Conservation (phyloP, 1,140 invertebrate species). For the Cecropterus lyciades region DNA sequence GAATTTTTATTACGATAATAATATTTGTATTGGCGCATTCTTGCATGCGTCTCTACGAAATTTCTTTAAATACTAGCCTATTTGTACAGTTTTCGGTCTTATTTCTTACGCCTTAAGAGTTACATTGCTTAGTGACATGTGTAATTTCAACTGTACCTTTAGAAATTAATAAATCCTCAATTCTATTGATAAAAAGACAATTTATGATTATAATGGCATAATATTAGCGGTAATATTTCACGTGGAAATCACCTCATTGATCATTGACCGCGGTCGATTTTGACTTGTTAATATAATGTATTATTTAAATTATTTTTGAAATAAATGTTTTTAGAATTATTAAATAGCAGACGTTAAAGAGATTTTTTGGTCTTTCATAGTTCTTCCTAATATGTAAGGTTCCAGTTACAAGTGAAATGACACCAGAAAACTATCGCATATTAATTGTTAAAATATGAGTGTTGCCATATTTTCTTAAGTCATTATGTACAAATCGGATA, state of each 20-base stretch:
- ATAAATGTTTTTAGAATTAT: constrained; percentile 40
- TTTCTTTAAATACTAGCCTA: constrained; percentile 15
- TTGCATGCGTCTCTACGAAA: constrained; percentile 18
- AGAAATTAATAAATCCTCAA: constrained; percentile 52
- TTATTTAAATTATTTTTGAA: constrained; percentile 48
- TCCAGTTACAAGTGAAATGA: constrained; percentile 47
- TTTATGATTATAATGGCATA: constrained; percentile 62
- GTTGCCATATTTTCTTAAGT: constrained; percentile 84
- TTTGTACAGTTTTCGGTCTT: constrained; percentile 31
- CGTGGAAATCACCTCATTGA: constrained; percentile 47
- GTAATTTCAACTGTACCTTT: constrained; percentile 60
- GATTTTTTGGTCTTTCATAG: constrained; percentile 38
- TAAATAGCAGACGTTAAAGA: constrained; percentile 33
- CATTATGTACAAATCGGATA: constrained; percentile 84
- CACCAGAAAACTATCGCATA: constrained; percentile 64
- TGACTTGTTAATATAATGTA: constrained; percentile 40
- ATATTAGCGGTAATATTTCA: constrained; percentile 54
- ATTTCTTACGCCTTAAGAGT: constrained; percentile 40
- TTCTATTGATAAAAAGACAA: constrained; percentile 67
- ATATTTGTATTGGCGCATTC: constrained; percentile 24
- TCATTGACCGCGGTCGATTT: constrained; percentile 49
- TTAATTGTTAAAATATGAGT: constrained; percentile 82
- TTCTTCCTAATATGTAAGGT: constrained; percentile 27
- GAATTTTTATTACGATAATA: constrained; percentile 28
- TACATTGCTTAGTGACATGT: constrained; percentile 46